Conservation (phyloP, 2,113 vertebrate species). For the Sinosuthora webbiana region DNA sequence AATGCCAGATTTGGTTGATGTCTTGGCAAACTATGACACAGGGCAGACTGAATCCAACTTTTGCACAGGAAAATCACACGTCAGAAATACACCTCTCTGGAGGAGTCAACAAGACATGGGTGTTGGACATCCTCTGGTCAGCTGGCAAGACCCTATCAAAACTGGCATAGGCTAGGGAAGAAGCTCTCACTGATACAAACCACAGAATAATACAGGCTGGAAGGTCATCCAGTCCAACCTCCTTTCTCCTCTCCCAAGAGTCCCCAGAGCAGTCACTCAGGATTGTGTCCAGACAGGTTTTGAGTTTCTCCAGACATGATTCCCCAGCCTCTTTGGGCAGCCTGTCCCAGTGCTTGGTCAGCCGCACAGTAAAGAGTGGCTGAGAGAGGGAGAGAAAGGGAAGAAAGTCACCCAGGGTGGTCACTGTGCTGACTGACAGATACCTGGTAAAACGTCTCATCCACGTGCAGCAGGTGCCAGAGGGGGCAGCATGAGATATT, state of each 20-base stretch:
- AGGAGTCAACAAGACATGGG: neutral
- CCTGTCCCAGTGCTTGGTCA: neutral
- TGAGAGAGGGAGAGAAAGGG: neutral
- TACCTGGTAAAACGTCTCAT: neutral
- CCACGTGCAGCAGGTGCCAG: neutral
- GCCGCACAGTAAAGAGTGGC: neutral
- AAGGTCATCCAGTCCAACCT: neutral
- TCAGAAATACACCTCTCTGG: neutral
- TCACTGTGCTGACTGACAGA: neutral
- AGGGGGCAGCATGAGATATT: neutral
- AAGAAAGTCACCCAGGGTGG: neutral
- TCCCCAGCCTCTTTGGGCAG: neutral
- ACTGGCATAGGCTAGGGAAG: neutral
- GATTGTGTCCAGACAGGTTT: neutral
- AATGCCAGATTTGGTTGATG: neutral
- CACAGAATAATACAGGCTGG: neutral
- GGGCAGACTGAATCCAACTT: neutral
- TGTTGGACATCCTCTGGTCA: neutral
- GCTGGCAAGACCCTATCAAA: neutral
- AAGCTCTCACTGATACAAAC: neutral
- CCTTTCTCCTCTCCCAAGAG: neutral
- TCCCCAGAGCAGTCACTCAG: neutral
- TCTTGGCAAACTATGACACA: neutral
- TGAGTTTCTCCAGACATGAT: neutral
- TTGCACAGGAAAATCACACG: neutral